phyloP scores from a whole-genome alignment of 2,888 invertebrate species.

The Agrotis clavis region DNA sequence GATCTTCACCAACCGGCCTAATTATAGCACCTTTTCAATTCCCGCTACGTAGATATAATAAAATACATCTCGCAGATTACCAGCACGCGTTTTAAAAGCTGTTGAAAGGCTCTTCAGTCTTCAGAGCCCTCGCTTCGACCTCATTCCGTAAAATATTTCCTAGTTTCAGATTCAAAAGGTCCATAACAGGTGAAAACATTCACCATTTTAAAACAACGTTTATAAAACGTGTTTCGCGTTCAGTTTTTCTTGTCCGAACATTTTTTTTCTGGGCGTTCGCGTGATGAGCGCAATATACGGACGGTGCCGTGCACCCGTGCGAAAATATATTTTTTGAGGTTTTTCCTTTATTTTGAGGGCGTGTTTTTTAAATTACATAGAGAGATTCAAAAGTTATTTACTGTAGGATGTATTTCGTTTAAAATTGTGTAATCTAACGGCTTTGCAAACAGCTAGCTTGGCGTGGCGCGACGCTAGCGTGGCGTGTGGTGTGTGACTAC shows the following conservation, averaged over 20 bases:
- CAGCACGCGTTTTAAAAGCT: constrained; percentile 57
- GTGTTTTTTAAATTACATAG: constrained; percentile 38
- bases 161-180: constrained; percentile 56
- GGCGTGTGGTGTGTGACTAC: too few species aligned
- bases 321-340: constrained; percentile 31
- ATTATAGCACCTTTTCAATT: constrained; percentile 47
- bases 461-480: too few species aligned
- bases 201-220: constrained; percentile 60
- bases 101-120: constrained; percentile 58
- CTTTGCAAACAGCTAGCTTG: too few species aligned
- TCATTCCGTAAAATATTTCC: constrained; percentile 64
- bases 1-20: constrained; percentile 23
- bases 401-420: constrained; percentile 14
- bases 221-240: constrained; percentile 43
- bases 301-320: not conserved
- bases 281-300: constrained; percentile 46
- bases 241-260: constrained; percentile 39
- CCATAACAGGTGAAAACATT: constrained; percentile 54
- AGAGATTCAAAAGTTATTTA: constrained; percentile 12
- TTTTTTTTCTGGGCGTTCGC: constrained; percentile 27
- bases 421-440: constrained; percentile 15
- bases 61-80: constrained; percentile 59
- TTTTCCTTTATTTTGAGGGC: constrained; percentile 25
- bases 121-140: constrained; percentile 61
- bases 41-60: constrained; percentile 33